Evolutionary conservation across 2,797 vertebrate species (phyloP).

Genomic region (Neomorphus geoffroyi): DNA sequence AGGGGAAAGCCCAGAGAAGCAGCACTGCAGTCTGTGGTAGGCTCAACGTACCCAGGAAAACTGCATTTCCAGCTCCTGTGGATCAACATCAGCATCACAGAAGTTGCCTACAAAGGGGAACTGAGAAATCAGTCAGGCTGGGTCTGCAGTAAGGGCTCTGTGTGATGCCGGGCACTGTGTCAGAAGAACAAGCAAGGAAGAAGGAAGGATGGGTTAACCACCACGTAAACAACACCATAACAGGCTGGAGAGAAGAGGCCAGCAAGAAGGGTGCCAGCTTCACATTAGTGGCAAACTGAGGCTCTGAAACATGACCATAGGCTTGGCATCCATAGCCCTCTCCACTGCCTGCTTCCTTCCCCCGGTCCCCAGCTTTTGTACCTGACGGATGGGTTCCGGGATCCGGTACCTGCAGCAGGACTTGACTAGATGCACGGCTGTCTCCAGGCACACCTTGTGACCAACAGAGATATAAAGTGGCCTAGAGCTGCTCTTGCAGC

Average conservation of each 20-base stretch:
- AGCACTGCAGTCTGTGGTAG: background rate
- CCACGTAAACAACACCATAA: accelerated
- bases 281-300: background rate
- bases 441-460: slow-evolving; percentile 86
- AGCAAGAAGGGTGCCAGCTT: background rate
- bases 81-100: background rate
- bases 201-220: background rate
- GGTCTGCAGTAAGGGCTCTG: background rate
- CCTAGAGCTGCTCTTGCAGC: slow-evolving; percentile 81
- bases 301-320: accelerated
- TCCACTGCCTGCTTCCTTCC: background rate
- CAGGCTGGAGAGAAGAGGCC: background rate
- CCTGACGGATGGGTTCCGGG: slow-evolving; percentile 94
- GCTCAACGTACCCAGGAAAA: background rate
- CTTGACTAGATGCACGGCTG: slow-evolving; percentile 84
- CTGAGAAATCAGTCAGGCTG: background rate
- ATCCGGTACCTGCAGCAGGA: slow-evolving; percentile 87
- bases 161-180: background rate
- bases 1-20: background rate
- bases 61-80: background rate
- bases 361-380: slow-evolving; percentile 19
- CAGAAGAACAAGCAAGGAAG: background rate
- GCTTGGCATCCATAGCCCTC: background rate
- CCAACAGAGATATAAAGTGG: slow-evolving; percentile 91
- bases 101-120: background rate